phyloP scores from a whole-genome alignment of 30 jellyfish, hydroid and myxozoan genomes.

The Cassiopea xamachana region DNA sequence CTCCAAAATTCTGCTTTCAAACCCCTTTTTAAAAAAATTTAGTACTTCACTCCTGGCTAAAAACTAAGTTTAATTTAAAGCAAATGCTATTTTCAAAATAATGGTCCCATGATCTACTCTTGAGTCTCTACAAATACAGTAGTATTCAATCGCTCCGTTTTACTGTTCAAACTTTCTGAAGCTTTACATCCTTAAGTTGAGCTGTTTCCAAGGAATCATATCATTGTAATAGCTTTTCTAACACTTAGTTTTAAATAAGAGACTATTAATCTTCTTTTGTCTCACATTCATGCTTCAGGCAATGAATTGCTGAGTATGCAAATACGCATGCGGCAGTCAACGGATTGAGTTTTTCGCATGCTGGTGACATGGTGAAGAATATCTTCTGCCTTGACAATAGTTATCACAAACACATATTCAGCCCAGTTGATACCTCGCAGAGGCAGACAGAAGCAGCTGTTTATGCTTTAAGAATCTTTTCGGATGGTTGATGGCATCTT shows the following conservation, averaged over 20 bases:
- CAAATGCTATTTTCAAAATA: constrained; percentile 11
- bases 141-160: not conserved
- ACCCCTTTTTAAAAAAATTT: too few species aligned
- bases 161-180: not conserved
- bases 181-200: too few species aligned
- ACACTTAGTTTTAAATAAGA: too few species aligned
- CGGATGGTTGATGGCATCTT: not conserved
- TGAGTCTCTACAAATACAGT: not conserved
- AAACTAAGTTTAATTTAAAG: too few species aligned
- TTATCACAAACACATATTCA: not conserved
- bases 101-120: not conserved
- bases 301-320: not conserved
- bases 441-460: too few species aligned
- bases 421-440: too few species aligned
- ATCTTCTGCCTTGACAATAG: not conserved
- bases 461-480: not conserved
- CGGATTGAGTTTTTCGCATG: not conserved
- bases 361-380: not conserved
- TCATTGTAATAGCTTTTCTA: too few species aligned
- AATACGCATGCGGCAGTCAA: not conserved
- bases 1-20: too few species aligned
- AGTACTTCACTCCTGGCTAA: too few species aligned
- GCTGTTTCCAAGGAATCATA: too few species aligned
- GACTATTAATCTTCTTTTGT: too few species aligned
- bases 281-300: not conserved